A percentile compares a stretch with the other conserved stretches of the same genome.
These are phyloP conservation scores for Eudasyphora cyanicolor DNA, from an alignment of 2,888 invertebrate species.

Conservation along the genomic window DNA sequence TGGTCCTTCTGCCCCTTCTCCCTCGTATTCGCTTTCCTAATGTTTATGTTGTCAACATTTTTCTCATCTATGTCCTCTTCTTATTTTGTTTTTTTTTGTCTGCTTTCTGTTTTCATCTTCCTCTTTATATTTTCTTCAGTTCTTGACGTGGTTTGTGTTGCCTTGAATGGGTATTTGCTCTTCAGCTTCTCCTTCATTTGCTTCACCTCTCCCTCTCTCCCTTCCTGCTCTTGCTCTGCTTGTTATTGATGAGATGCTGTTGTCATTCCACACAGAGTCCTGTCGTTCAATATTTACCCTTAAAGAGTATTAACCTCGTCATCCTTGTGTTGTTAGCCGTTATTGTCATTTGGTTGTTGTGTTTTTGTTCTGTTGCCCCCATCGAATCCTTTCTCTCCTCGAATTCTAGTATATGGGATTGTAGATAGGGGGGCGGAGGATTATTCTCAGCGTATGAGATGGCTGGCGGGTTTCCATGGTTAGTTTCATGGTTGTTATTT, in stretches of 20 bases:
- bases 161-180: neutral
- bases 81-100: neutral
- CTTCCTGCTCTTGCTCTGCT: too few species aligned
- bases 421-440: neutral
- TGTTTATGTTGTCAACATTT: neutral
- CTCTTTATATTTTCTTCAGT: neutral
- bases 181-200: slow-evolving; percentile 41
- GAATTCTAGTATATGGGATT: neutral
- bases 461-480: neutral
- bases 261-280: slow-evolving; percentile 6
- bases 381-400: slow-evolving; percentile 9
- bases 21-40: neutral
- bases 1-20: neutral
- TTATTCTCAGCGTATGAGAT: too few species aligned
- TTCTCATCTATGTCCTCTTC: neutral
- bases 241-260: slow-evolving; percentile 4
- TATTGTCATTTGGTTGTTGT: slow-evolving; percentile 2
- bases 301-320: slow-evolving; percentile 58
- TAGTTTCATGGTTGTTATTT: neutral
- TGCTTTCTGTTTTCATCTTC: slow-evolving; percentile 2
- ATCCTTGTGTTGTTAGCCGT: slow-evolving; percentile 36
- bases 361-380: neutral
- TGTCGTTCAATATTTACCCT: slow-evolving; percentile 35
- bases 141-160: too few species aligned
- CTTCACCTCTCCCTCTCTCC: too few species aligned